Evolutionary conservation across 53 echinoderm and acorn worm genomes (phyloP).

Genomic region (Astropecten irregularis): DNA sequence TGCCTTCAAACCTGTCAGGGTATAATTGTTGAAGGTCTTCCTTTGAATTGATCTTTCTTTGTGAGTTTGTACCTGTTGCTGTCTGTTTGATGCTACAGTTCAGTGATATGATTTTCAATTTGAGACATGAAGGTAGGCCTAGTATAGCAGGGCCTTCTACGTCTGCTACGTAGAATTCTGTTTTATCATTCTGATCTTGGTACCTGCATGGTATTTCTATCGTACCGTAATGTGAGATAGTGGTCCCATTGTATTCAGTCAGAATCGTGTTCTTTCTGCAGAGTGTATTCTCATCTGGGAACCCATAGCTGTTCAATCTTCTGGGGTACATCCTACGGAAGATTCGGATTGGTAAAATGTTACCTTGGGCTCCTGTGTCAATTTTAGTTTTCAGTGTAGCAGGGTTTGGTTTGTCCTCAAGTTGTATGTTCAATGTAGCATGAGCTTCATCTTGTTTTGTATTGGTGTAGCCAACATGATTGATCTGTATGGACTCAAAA

Average conservation of each 20-base stretch:
- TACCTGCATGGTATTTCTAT: conserved; percentile 32
- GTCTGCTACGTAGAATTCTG: conserved; percentile 52
- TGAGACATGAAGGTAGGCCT: conserved; percentile 43
- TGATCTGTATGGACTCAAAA: conserved; percentile 19
- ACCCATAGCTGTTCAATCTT: conserved; percentile 4
- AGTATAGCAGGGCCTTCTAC: conserved; percentile 51
- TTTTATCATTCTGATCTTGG: conserved; percentile 14
- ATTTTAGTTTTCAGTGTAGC: conserved; percentile 48
- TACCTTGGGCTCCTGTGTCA: conserved; percentile 54
- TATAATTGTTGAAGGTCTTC: conserved; percentile 54
- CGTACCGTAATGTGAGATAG: conserved; percentile 58
- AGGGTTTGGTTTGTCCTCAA: conserved; percentile 14
- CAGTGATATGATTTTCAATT: conserved; percentile 38
- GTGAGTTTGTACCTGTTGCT: not conserved
- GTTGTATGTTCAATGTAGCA: conserved; percentile 16
- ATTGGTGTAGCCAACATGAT: not conserved
- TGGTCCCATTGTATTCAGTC: conserved; percentile 62
- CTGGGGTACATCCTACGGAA: conserved; percentile 45
- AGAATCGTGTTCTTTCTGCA: conserved; percentile 13
- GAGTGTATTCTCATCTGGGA: conserved; percentile 1
- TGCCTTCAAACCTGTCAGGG: conserved; percentile 66
- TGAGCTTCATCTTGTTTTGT: conserved; percentile 49
- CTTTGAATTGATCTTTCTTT: conserved; percentile 1
- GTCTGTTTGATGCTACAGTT: conserved; percentile 13
- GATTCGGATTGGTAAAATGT: conserved; percentile 37